A percentile compares a stretch with the other conserved stretches of the same genome.
Conservation (phyloP, 2,113 vertebrate genomes). For the Telmatochromis sp. region DNA sequence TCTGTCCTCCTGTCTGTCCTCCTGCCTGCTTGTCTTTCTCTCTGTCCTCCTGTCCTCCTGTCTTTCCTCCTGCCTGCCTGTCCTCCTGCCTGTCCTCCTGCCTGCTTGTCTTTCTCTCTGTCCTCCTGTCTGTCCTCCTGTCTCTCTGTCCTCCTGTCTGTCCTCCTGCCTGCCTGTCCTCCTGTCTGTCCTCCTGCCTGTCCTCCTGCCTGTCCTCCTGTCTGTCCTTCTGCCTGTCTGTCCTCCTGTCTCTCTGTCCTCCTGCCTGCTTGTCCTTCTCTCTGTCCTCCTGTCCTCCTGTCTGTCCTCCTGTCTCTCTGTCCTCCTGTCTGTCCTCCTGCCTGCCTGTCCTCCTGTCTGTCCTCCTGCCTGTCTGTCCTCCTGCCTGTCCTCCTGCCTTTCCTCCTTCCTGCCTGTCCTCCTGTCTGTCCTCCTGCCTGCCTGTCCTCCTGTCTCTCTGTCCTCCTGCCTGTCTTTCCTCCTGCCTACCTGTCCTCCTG, state of each 20-base stretch:
- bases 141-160: rapidly evolving
- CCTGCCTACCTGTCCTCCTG: rapidly evolving
- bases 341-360: rapidly evolving
- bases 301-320: rapidly evolving
- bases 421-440: rapidly evolving
- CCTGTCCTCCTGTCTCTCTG: rapidly evolving
- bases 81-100: rapidly evolving
- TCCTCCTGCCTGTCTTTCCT: rapidly evolving
- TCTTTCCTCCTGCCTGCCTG: rapidly evolving
- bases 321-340: rapidly evolving
- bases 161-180: too few species aligned
- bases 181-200: rapidly evolving
- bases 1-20: rapidly evolving
- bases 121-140: rapidly evolving
- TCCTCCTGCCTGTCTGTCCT: rapidly evolving
- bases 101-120: rapidly evolving
- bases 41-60: rapidly evolving
- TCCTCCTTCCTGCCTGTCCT: too few species aligned
- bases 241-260: rapidly evolving
- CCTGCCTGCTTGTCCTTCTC: rapidly evolving
- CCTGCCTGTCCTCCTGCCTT: rapidly evolving
- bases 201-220: rapidly evolving
- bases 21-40: rapidly evolving
- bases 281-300: rapidly evolving
- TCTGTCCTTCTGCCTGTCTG: rapidly evolving